Base-by-base conservation (phyloP, 2,113 vertebrate species). In the Porphyrio hochstetteri region DNA sequence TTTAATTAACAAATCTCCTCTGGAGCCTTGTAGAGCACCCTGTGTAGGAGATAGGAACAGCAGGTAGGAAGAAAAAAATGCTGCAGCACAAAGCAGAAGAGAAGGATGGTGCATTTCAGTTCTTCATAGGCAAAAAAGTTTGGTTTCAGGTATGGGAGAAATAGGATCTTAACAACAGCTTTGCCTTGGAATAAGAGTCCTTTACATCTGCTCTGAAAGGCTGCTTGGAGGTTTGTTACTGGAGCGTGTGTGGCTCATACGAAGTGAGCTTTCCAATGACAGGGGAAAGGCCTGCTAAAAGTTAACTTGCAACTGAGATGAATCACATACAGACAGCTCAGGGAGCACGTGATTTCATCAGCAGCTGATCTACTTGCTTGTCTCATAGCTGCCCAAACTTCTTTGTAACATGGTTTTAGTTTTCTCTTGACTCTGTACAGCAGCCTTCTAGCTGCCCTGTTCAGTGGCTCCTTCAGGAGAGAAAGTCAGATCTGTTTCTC, bases 221-320 rank as follows among this genome's bases (percentile, higher is more conserved):
- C 44, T 64, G 56, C 42, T 71, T 42, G 35, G 52, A 19, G 61
- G 17, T 75, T 85, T 87, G 74, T 80, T 86, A 16, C 55, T 77
- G 59, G 38, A 86, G 63, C 25, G 27, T 23, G 3, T 1, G 0
- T 1, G 0, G 53, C 50, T 60, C 27, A 35, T 82, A 59, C 72
- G 59, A 67, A 57, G 33, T 2, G 35, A 52, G 63, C 86, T 71
- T 92, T 88, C 42, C 67, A 76, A 56, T 13, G 3, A n/a, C 6
- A 25, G 48, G 40, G 35, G 11, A 85, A 77, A 44, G 55, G 46
- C 23, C 33, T 61, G 35, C 80, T 90, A 83, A 86, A 88, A 76
- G 65, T 86, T 88, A 69, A 57, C 67, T 65, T 83, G 59, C 50
- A 80, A 8, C 33, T 74, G 33, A 68, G 75, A 85, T 68, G 85